These are phyloP conservation scores for Macrophya annulata DNA, from an alignment of 2,888 invertebrate genomes.

Conservation along the genomic window DNA sequence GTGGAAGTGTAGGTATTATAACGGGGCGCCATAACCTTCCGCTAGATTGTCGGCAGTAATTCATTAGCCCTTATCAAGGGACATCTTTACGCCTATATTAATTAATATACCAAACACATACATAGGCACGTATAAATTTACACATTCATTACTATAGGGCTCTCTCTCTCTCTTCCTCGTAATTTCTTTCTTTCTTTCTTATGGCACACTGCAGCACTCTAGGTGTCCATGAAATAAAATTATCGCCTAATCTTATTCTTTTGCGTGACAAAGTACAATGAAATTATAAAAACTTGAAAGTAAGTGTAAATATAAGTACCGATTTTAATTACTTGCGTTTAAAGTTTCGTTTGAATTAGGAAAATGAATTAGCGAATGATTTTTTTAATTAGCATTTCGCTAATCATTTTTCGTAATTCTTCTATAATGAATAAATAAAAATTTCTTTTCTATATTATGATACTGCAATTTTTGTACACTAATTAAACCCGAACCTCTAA, in stretches of 20 bases:
- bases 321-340: too few species aligned
- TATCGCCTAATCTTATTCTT: neutral
- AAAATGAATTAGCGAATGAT: too few species aligned
- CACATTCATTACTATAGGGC: neutral
- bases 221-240: neutral
- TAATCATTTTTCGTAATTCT: too few species aligned
- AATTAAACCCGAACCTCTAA: neutral
- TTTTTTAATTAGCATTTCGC: too few species aligned
- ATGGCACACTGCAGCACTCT: too few species aligned
- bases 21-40: constrained; percentile 34
- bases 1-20: neutral
- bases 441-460: too few species aligned
- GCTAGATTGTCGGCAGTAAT: constrained; percentile 26
- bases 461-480: neutral
- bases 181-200: too few species aligned
- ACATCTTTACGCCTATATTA: constrained; percentile 9
- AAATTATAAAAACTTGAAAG: neutral
- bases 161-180: too few species aligned
- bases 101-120: neutral
- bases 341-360: too few species aligned
- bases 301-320: too few species aligned
- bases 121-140: neutral
- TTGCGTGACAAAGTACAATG: neutral
- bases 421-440: too few species aligned
- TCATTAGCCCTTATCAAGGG: constrained; percentile 5